phyloP scores from a whole-genome alignment of 2,888 invertebrate genomes.

The Ptilodon capucinus region DNA sequence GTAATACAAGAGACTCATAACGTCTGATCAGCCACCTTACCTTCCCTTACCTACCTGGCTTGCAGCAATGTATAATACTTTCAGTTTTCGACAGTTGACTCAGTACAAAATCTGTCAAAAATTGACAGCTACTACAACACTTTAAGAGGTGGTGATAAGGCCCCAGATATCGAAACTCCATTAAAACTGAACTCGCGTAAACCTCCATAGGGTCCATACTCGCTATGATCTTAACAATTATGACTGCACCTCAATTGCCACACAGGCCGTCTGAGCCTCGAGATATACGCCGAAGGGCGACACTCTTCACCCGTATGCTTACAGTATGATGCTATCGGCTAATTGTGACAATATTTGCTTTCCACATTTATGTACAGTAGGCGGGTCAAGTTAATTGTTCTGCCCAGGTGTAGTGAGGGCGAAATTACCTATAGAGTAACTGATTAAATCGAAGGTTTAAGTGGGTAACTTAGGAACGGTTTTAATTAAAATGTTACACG shows the following conservation, averaged over 20 bases:
- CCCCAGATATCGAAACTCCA: background rate
- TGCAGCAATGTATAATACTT: no score
- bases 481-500: conserved; percentile 40
- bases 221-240: conserved; percentile 39
- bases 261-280: conserved; percentile 49
- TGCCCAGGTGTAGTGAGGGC: conserved; percentile 37
- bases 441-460: conserved; percentile 55
- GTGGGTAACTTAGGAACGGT: conserved; percentile 31
- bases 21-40: no score
- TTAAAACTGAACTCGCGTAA: background rate
- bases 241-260: conserved; percentile 44
- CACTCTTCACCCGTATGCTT: conserved; percentile 66
- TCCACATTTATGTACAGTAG: conserved; percentile 65
- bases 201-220: background rate
- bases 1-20: no score
- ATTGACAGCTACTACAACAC: no score
- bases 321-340: conserved; percentile 77
- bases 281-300: conserved; percentile 73
- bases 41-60: no score
- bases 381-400: conserved; percentile 62
- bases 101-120: no score
- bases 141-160: no score
- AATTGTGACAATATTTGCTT: conserved; percentile 81
- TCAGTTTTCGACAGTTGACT: no score
- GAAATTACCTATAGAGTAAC: conserved; percentile 51